These are phyloP conservation scores for Caenorhabditis macrosperma DNA, from an alignment of 2,888 invertebrate species.

Conservation along the genomic window DNA sequence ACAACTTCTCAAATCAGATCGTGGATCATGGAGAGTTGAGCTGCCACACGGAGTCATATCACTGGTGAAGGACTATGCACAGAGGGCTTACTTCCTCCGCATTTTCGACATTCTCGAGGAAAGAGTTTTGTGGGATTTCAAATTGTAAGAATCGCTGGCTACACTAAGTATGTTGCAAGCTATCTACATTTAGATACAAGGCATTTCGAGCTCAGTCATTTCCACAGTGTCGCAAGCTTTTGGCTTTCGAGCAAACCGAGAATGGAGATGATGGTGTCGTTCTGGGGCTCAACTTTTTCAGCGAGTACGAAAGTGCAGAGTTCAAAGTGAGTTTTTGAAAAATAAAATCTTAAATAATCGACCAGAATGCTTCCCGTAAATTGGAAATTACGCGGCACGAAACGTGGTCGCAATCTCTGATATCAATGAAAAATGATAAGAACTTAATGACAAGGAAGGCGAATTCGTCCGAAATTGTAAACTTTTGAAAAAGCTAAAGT, in stretches of 20 bases:
- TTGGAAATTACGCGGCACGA: too few relatives aligned
- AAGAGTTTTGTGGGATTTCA: conserved; percentile 68
- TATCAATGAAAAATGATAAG: not conserved
- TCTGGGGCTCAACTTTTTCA: conserved; percentile 57
- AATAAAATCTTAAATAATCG: too few relatives aligned
- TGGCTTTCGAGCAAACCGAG: conserved; percentile 66
- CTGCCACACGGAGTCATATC: conserved; percentile 67
- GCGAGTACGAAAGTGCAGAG: conserved; percentile 45
- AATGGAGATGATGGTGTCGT: conserved; percentile 46
- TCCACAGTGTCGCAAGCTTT: conserved; percentile 61
- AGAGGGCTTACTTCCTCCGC: conserved; percentile 70
- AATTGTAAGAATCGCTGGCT: conserved; percentile 64
- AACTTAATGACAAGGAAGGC: too few relatives aligned
- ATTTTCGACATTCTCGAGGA: conserved; percentile 72
- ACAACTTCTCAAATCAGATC: conserved; percentile 67
- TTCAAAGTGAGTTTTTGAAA: conserved; percentile 55
- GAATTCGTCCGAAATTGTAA: not conserved
- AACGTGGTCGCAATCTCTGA: too few relatives aligned
- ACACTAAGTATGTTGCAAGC: too few relatives aligned
- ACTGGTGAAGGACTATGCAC: conserved; percentile 72
- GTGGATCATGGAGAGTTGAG: conserved; percentile 65
- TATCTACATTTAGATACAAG: conserved; percentile 72
- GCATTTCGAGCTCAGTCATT: conserved; percentile 68
- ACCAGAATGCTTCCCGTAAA: too few relatives aligned
- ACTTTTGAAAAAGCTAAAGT: not conserved